phyloP scores from a whole-genome alignment of 2,888 invertebrate genomes.

The Caenorhabditis imperialis region DNA sequence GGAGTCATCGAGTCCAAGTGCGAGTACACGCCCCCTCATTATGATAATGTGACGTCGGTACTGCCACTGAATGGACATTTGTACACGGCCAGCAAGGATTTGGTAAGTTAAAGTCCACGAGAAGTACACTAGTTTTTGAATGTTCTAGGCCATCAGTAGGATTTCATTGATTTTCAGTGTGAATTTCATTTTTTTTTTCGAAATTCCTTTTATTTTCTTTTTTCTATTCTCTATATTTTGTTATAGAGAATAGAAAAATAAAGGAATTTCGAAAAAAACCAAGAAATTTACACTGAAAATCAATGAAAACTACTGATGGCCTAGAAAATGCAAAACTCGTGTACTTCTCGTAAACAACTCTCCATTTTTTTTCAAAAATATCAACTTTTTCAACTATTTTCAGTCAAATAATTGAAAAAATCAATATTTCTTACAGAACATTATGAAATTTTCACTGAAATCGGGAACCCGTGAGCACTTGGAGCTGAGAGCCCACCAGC shows the following conservation, averaged over 20 bases:
- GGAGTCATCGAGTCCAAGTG: slow-evolving; percentile 80
- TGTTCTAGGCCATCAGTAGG: too few species aligned
- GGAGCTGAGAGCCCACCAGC: slow-evolving; percentile 65
- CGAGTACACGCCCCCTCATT: slow-evolving; percentile 88
- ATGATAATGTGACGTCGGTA: slow-evolving; percentile 89
- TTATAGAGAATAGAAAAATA: too few species aligned
- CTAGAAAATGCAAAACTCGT: too few species aligned
- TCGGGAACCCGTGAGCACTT: slow-evolving; percentile 69
- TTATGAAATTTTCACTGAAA: slow-evolving; percentile 69
- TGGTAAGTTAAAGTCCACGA: too few species aligned
- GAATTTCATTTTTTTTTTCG: too few species aligned
- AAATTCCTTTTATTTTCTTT: too few species aligned
- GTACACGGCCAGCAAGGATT: slow-evolving; percentile 89
- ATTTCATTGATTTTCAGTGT: too few species aligned
- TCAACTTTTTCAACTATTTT: too few species aligned
- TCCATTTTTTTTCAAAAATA: neutral
- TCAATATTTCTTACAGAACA: slow-evolving; percentile 55
- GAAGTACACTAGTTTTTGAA: too few species aligned
- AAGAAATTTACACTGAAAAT: neutral
- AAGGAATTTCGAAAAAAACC: slow-evolving; percentile 1
- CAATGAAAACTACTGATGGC: too few species aligned
- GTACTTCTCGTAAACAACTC: neutral
- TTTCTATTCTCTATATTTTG: too few species aligned
- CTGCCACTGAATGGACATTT: slow-evolving; percentile 80
- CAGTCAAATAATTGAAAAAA: neutral